Evolutionary conservation across 2,113 vertebrate genomes (phyloP), one percentile per base, ranked within the genome.

Genomic region (Oophaga pumilio): DNA sequence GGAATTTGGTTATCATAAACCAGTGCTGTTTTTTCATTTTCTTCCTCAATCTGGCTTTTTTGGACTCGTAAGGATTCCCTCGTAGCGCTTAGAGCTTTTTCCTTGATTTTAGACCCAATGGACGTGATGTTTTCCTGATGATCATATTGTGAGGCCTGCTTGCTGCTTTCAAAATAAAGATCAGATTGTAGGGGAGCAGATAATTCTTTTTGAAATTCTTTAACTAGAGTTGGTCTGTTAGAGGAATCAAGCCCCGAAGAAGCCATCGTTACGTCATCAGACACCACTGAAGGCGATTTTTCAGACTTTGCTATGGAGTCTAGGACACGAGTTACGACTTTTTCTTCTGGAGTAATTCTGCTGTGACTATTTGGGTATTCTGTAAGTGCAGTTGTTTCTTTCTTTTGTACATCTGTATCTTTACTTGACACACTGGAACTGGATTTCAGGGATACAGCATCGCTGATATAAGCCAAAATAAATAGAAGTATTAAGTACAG

Each of bases 401-500:
- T n/a, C 26, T 7, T 20, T 53, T 83, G 43, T n/a, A n/a, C 6
- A 68, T 50, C 60, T 52, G 8, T 53, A 79, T 68, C 24, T 80
- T 68, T 80, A 78, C 74, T 66, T 20, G 17, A 15, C 26, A 18
- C 28, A 26, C 49, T 69, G 49, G 76, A n/a, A 3, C 60, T 17
- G 26, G 66, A n/a, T 15, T 66, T 79, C 62, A 69, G 60, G 60
- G 62, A 79, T 13, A 59, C 2, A 43, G 62, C 8, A 17, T 79
- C 85, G 14, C 85, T 86, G 43, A 52, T 18, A 78, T 18, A 26
- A 77, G 22, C 43, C 56, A 86, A 86, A 79, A 79, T 79, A 86
- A 79, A 79, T 6, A 86, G 6, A 86, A 2, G 43, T 13, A 53
- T 86, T 52, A 86, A 68, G 49, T 69, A 69, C 9, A n/a, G 20